phyloP scores from a whole-genome alignment of 2,113 vertebrate species.

The Phyllopteryx taeniolatus region DNA sequence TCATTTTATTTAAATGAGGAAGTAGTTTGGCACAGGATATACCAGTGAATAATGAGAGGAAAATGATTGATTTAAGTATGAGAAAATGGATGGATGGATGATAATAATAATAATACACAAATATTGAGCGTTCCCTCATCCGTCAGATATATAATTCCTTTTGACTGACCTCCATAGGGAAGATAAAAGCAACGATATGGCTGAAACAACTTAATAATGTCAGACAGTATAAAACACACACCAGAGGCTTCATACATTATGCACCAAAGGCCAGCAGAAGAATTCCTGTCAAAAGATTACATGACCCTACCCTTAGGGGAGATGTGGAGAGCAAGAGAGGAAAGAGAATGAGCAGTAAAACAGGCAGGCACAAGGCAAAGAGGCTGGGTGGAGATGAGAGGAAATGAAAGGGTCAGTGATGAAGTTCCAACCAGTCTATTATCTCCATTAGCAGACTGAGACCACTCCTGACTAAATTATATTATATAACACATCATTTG shows the following conservation, averaged over 20 bases:
- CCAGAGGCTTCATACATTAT: constrained; percentile 71
- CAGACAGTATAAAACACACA: constrained; percentile 72
- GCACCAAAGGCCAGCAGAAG: constrained; percentile 65
- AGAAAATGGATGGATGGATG: no score
- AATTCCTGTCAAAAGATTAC: constrained; percentile 70
- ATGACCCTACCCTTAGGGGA: constrained; percentile 54
- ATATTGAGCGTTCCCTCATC: no score
- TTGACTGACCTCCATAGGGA: constrained; percentile 62
- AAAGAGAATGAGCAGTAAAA: not conserved
- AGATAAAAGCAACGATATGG: constrained; percentile 71
- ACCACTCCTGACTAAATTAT: not conserved
- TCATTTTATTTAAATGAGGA: not conserved
- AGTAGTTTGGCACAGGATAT: not conserved
- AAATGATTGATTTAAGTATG: constrained; percentile 19
- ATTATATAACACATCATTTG: not conserved
- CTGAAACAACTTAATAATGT: constrained; percentile 69
- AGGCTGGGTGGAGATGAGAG: constrained; percentile 29
- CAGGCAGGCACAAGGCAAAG: constrained; percentile 16
- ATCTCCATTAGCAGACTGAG: constrained; percentile 44
- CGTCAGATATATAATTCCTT: no score
- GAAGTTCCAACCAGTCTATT: constrained; percentile 64
- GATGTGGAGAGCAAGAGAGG: constrained; percentile 3
- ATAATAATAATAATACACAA: no score
- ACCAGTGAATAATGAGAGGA: not conserved
- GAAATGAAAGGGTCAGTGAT: constrained; percentile 56